These are phyloP conservation scores for Sebastes glaucus DNA, from an alignment of 2,797 vertebrate species.

Conservation along the genomic window DNA sequence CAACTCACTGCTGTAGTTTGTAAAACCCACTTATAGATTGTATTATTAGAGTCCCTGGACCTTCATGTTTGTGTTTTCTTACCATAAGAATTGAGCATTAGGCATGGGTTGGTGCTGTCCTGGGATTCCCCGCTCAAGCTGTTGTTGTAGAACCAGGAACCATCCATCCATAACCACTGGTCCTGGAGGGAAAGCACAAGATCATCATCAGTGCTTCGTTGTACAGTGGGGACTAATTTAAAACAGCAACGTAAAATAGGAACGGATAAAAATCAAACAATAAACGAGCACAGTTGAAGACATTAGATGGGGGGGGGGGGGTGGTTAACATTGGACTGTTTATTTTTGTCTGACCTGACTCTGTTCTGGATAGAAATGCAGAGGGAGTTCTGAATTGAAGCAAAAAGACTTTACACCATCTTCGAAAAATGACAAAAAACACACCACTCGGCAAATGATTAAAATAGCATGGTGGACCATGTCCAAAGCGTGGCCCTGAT, in stretches of 20 bases:
- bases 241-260: not conserved
- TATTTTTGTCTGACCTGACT: too few relatives aligned
- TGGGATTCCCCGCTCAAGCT: not conserved
- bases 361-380: too few relatives aligned
- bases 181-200: not conserved
- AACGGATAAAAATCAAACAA: not conserved
- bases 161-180: conserved; percentile 26
- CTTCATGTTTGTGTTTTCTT: not conserved
- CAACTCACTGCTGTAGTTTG: not conserved
- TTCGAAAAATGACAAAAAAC: not conserved
- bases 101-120: conserved; percentile 11
- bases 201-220: not conserved
- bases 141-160: conserved; percentile 33
- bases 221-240: not conserved
- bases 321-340: not conserved
- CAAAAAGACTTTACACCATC: not conserved
- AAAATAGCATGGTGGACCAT: not conserved
- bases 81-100: not conserved
- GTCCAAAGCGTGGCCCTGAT: not conserved
- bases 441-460: not conserved
- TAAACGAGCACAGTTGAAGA: not conserved
- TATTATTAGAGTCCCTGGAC: not conserved
- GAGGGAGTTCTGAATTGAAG: too few relatives aligned
- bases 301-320: not conserved
- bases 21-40: not conserved